Evolutionary conservation across 2,888 invertebrate genomes (phyloP), one percentile per base, ranked within the genome.

Genomic region (Netelia virgata): DNA sequence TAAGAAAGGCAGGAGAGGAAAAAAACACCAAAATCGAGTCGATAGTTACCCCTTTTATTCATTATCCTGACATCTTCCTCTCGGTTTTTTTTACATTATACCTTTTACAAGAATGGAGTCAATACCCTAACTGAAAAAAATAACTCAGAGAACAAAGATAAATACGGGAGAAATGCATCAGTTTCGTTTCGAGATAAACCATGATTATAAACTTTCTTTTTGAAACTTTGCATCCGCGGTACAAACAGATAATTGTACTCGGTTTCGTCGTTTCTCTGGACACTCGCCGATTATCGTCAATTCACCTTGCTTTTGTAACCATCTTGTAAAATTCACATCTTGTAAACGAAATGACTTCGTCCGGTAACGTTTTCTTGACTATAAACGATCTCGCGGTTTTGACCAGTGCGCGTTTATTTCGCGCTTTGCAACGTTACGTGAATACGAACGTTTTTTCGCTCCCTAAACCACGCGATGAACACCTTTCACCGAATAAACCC

Each of bases 21-120:
- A 73, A 9, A 41, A 23, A 23, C 11, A 47, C 47, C 36, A 55
- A 59, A 43, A 61, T 66, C 18, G n/a, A 16, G 36, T 63, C 47
- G 43, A 68, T 14, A 61, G 68, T 59, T 50, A 72, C 36, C 50
- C 66, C 69, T 68, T 73, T 83, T 77, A 77, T 81, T 77, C 41
- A 77, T 78, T 50, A 41, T 74, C 59, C 47, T 53, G 53, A 43
- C 66, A 53, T 77, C 11, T 53, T 18, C 47, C 64, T 69, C 23
- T 50, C 20, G 70, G 50, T 23, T 61, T 63, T 50, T 72, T 70
- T 73, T 81, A 77, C 75, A 74, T 70, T 70, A 69, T 36, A 77
- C 69, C 69, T 28, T 78, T 82, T 74, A 79, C 50, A 79, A 63
- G 57, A 70, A 63, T 63, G 77, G 47, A 59, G 41, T 59, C 57